Conservation (phyloP, 1,140 invertebrate genomes). For the Panagrolaimus sp. region DNA sequence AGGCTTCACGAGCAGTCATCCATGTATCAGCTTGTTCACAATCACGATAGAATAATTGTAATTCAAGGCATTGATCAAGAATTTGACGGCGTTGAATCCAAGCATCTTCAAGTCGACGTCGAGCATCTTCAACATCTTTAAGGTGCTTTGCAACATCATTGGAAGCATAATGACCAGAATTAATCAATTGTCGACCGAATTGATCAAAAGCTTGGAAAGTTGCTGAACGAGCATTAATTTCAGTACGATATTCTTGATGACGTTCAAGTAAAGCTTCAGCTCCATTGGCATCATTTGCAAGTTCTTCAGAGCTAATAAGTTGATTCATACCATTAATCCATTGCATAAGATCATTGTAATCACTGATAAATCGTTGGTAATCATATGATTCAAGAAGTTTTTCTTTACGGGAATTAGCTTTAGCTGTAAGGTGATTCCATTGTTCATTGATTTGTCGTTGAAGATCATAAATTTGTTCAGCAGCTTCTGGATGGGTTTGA, state of each 20-base stretch:
- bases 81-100: constrained; percentile 89
- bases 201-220: constrained; percentile 96
- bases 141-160: constrained; percentile 65
- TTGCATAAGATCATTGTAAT: constrained; percentile 91
- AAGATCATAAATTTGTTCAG: constrained; percentile 90
- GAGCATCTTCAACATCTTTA: constrained; percentile 41
- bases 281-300: constrained; percentile 96
- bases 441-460: constrained; percentile 96
- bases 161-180: constrained; percentile 89
- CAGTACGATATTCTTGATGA: constrained; percentile 96
- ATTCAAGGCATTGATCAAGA: constrained; percentile 90
- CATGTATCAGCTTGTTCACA: constrained; percentile 84
- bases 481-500: constrained; percentile 91
- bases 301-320: constrained; percentile 88
- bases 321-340: constrained; percentile 99
- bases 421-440: constrained; percentile 89
- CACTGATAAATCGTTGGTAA: constrained; percentile 88
- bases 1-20: constrained; percentile 96
- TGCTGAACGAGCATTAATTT: constrained; percentile 92
- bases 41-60: constrained; percentile 84
- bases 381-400: constrained; percentile 96
- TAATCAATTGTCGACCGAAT: constrained; percentile 89
- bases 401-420: constrained; percentile 91
- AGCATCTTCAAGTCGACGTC: constrained; percentile 62
- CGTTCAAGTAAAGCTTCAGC: constrained; percentile 94